Conservation (phyloP, 2,113 vertebrate species). For the Entomyzon cyanotis region DNA sequence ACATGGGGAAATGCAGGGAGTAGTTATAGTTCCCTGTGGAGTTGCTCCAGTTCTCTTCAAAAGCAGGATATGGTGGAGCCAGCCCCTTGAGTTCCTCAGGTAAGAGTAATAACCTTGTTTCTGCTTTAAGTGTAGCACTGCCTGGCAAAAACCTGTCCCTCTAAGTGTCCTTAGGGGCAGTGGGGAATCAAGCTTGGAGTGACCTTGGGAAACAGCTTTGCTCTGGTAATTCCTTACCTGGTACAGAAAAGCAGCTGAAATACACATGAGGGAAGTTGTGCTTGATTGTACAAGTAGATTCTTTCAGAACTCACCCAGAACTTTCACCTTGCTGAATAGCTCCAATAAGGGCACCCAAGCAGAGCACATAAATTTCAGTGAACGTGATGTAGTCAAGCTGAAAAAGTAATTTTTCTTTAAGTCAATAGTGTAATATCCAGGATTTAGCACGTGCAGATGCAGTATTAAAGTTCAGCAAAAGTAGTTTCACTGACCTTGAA, state of each 20-base stretch:
- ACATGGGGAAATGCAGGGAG: rapidly evolving
- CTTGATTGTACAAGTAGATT: background rate
- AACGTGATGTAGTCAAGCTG: constrained; percentile 33
- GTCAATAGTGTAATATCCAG: constrained; percentile 56
- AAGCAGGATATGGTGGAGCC: rapidly evolving
- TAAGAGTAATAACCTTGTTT: background rate
- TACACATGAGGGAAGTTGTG: background rate
- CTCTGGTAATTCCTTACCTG: background rate
- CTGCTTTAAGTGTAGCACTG: background rate
- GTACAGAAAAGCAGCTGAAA: background rate
- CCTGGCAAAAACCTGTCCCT: background rate
- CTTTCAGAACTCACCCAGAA: background rate
- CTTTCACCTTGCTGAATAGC: constrained; percentile 27
- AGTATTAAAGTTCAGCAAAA: constrained; percentile 54
- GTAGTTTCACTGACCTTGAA: constrained; percentile 65
- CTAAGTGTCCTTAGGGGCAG: background rate
- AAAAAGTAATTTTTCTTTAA: constrained; percentile 52
- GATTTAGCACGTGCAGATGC: constrained; percentile 34
- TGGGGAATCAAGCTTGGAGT: background rate
- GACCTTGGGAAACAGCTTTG: background rate
- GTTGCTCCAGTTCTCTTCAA: background rate
- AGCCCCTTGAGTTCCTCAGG: background rate
- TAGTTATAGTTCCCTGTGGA: background rate
- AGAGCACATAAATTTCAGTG: constrained; percentile 37
- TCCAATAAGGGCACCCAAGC: constrained; percentile 11